These are phyloP conservation scores for Opisthograptis luteolata DNA, from an alignment of 2,888 invertebrate genomes.

Conservation along the genomic window DNA sequence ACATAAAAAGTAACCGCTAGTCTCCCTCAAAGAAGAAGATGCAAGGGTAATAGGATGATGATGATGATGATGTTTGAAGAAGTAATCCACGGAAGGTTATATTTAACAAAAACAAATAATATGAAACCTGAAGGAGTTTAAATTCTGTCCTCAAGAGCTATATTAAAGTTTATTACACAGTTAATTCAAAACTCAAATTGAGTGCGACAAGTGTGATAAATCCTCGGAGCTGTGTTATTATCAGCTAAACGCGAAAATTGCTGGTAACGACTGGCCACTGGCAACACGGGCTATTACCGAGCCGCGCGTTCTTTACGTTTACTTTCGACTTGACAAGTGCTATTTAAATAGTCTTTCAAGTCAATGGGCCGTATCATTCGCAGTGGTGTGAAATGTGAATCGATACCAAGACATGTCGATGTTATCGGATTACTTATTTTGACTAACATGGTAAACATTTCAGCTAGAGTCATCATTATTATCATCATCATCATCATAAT, in stretches of 20 bases:
- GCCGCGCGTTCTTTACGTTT: conserved; percentile 16
- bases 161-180: conserved; percentile 5
- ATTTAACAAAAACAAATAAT: too few relatives aligned
- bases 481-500: too few relatives aligned
- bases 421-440: too few relatives aligned
- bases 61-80: too few relatives aligned
- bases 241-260: conserved; percentile 37
- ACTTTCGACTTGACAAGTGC: conserved; percentile 25
- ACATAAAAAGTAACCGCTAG: too few relatives aligned
- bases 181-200: conserved; percentile 25
- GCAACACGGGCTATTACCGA: conserved; percentile 32
- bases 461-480: too few relatives aligned
- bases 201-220: conserved; percentile 33
- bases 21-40: too few relatives aligned
- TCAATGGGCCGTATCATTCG: conserved; percentile 12
- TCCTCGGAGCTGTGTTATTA: conserved; percentile 30
- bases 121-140: too few relatives aligned
- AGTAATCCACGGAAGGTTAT: not conserved
- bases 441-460: too few relatives aligned
- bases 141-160: not conserved
- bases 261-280: conserved; percentile 10
- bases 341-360: conserved; percentile 17
- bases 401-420: too few relatives aligned
- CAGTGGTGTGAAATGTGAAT: too few relatives aligned
- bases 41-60: too few relatives aligned